Evolutionary conservation across 1,140 invertebrate genomes (phyloP).

Genomic region (Rhopalosiphum padi): DNA sequence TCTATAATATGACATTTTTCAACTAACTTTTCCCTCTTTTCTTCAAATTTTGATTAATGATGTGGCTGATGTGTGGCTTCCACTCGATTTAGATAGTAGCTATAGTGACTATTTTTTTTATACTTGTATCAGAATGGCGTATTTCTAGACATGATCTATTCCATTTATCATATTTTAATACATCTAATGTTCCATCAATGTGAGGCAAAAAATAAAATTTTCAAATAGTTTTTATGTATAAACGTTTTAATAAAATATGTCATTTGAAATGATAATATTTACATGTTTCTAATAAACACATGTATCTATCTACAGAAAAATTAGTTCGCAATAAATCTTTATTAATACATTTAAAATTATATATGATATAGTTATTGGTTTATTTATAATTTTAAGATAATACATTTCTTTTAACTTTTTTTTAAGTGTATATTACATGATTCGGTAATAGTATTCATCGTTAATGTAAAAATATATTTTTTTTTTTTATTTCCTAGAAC

Average conservation of each 20-base stretch:
- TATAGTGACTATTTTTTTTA: neutral
- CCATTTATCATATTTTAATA: neutral
- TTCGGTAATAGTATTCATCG: too few relatives aligned
- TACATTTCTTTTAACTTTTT: too few relatives aligned
- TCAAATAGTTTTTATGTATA: neutral
- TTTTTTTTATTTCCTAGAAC: too few relatives aligned
- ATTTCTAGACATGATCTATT: conserved; percentile 34
- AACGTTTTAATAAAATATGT: neutral
- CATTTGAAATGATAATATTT: neutral
- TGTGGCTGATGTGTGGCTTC: neutral
- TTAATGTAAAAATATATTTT: too few relatives aligned
- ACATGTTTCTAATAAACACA: neutral
- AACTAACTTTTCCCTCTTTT: neutral
- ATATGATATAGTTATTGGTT: neutral
- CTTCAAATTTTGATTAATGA: conserved; percentile 18
- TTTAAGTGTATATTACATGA: too few relatives aligned
- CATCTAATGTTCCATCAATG: neutral
- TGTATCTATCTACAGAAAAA: neutral
- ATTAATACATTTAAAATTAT: neutral
- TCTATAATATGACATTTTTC: conserved; percentile 23
- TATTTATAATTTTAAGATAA: neutral
- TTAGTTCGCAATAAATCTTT: neutral
- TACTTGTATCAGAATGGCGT: neutral
- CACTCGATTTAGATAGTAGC: neutral
- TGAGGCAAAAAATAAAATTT: neutral